A percentile compares a stretch with the other conserved stretches of the same genome.
Evolutionary conservation across 2,113 vertebrate species (phyloP).

Genomic region (Cygnus buccinator): DNA sequence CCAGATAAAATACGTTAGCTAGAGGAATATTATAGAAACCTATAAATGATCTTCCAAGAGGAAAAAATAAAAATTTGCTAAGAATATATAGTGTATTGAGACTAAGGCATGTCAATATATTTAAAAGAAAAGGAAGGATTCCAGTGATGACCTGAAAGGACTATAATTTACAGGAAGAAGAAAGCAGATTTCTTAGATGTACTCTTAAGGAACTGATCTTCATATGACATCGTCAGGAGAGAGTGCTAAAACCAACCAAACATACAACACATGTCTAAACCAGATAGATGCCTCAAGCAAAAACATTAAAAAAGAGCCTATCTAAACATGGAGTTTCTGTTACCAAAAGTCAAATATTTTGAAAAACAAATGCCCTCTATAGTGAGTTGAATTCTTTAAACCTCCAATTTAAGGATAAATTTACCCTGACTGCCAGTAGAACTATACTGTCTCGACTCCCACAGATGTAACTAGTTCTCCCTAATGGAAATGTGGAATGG

Average conservation of each 20-base stretch:
- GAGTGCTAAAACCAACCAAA: neutral
- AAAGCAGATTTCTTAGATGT: neutral
- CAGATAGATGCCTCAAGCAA: neutral
- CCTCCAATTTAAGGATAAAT: neutral
- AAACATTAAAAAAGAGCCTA: neutral
- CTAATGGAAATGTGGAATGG: neutral
- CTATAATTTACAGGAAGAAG: neutral
- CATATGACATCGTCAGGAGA: neutral
- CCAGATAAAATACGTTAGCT: neutral
- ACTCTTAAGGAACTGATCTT: neutral
- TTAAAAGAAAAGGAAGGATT: neutral
- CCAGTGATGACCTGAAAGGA: neutral
- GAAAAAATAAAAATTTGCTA: neutral
- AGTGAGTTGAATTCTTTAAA: neutral
- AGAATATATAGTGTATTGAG: neutral
- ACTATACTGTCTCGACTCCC: neutral
- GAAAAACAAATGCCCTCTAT: neutral
- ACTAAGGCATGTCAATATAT: neutral
- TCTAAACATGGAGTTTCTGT: neutral
- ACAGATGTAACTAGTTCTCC: neutral
- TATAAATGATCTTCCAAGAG: neutral
- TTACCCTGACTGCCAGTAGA: neutral
- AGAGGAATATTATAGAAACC: neutral
- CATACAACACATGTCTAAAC: neutral
- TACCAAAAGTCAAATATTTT: neutral